Conservation (phyloP, 2,888 invertebrate species). For the Mellilla xanthometata region DNA sequence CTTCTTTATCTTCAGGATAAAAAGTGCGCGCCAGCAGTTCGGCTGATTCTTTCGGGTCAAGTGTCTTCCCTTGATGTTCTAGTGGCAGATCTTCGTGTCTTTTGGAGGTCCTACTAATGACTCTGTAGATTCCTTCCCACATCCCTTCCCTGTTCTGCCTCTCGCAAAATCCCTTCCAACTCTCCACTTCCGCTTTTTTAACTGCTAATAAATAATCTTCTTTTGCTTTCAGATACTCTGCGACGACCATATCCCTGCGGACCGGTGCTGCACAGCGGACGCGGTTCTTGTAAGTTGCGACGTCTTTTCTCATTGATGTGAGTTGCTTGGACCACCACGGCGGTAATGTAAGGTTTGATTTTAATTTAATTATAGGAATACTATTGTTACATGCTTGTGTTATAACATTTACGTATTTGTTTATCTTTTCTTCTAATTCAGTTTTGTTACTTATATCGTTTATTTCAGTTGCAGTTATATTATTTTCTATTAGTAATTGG, state of each 20-base stretch:
- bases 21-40: background rate
- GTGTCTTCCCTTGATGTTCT: background rate
- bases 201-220: slow-evolving; percentile 12
- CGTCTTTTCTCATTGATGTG: too few relatives aligned
- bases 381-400: slow-evolving; percentile 6
- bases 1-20: too few relatives aligned
- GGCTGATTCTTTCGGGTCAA: slow-evolving; percentile 14
- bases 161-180: slow-evolving; percentile 28
- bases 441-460: background rate
- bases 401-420: slow-evolving; percentile 5
- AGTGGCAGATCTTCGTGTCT: background rate
- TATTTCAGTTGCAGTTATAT: slow-evolving; percentile 2
- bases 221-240: slow-evolving; percentile 19
- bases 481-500: background rate
- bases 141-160: slow-evolving; percentile 23
- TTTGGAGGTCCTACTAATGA: too few relatives aligned
- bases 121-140: too few relatives aligned
- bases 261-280: too few relatives aligned
- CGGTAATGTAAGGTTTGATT: slow-evolving; percentile 14
- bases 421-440: background rate
- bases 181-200: slow-evolving; percentile 4
- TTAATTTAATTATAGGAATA: slow-evolving; percentile 14
- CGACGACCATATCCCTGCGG: slow-evolving; percentile 5
- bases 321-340: too few relatives aligned
- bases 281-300: too few relatives aligned